Conservation (phyloP, 2,888 invertebrate genomes). For the Notocelia uddmanniana region DNA sequence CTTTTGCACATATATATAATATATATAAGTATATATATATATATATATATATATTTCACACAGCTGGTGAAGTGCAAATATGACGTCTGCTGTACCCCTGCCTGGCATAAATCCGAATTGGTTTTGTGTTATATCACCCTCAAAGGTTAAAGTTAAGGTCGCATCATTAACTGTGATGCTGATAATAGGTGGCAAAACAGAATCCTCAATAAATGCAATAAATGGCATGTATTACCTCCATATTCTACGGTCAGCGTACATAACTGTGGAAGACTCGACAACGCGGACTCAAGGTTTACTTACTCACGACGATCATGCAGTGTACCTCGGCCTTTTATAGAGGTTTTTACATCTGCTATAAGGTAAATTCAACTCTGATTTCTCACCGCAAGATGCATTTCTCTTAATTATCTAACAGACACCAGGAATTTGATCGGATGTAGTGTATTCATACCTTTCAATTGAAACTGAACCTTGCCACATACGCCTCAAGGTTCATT, state of each 20-base stretch:
- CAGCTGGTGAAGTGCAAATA: too few species aligned
- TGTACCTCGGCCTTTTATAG: neutral
- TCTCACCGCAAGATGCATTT: neutral
- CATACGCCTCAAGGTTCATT: neutral
- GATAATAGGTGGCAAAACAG: too few species aligned
- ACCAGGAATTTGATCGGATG: neutral
- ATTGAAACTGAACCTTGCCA: neutral
- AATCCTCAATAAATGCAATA: too few species aligned
- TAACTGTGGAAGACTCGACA: neutral
- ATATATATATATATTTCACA: too few species aligned
- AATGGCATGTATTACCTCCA: too few species aligned
- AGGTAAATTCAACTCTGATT: neutral
- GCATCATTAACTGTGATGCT: too few species aligned
- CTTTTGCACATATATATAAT: too few species aligned
- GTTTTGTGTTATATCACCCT: too few species aligned
- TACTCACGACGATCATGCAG: neutral
- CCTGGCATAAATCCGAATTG: too few species aligned
- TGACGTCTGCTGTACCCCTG: too few species aligned
- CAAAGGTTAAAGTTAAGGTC: too few species aligned
- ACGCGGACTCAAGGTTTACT: neutral
- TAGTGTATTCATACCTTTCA: neutral
- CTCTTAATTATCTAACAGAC: neutral
- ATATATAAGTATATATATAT: too few species aligned
- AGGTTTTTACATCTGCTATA: neutral
- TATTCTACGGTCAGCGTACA: neutral